Evolutionary conservation across 1,140 invertebrate genomes (phyloP).

Genomic region (Anoplolepis gracilipes): DNA sequence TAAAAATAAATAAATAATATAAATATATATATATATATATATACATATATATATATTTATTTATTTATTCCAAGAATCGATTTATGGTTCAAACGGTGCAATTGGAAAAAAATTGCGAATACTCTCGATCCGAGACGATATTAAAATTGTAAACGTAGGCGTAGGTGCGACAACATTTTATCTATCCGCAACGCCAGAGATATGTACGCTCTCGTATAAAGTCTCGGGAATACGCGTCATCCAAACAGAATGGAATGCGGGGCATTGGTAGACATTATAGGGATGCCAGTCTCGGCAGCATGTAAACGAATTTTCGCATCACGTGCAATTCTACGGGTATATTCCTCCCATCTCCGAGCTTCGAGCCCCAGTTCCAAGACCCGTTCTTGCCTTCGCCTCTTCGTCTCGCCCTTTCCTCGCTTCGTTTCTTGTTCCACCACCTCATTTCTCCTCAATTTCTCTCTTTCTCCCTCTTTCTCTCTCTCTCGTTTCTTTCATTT

Average conservation of each 20-base stretch:
- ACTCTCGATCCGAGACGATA: not conserved
- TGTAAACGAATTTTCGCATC: slow-evolving; percentile 74
- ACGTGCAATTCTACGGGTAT: slow-evolving; percentile 66
- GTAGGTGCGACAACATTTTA: slow-evolving; percentile 5
- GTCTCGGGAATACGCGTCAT: slow-evolving; percentile 46
- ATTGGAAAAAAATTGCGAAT: not conserved
- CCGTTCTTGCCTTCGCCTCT: not conserved
- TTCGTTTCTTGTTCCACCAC: slow-evolving; percentile 35
- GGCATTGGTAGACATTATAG: slow-evolving; percentile 65
- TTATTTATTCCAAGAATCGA: not conserved
- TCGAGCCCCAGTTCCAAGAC: not conserved
- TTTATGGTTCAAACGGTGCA: not conserved
- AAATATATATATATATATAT: too few relatives aligned
- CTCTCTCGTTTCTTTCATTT: not conserved
- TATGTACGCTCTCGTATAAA: slow-evolving; percentile 32
- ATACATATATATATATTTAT: too few relatives aligned
- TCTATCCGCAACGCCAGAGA: slow-evolving; percentile 1
- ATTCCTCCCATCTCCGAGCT: slow-evolving; percentile 53
- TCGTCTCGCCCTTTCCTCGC: slow-evolving; percentile 1
- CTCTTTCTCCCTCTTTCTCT: slow-evolving; percentile 14
- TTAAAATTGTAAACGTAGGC: slow-evolving; percentile 6
- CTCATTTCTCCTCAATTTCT: slow-evolving; percentile 7
- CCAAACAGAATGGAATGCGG: slow-evolving; percentile 63
- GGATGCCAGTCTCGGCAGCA: slow-evolving; percentile 34
- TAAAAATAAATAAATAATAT: too few relatives aligned